Evolutionary conservation across 2,888 invertebrate species (phyloP).

Genomic region (Orchesella flavescens): DNA sequence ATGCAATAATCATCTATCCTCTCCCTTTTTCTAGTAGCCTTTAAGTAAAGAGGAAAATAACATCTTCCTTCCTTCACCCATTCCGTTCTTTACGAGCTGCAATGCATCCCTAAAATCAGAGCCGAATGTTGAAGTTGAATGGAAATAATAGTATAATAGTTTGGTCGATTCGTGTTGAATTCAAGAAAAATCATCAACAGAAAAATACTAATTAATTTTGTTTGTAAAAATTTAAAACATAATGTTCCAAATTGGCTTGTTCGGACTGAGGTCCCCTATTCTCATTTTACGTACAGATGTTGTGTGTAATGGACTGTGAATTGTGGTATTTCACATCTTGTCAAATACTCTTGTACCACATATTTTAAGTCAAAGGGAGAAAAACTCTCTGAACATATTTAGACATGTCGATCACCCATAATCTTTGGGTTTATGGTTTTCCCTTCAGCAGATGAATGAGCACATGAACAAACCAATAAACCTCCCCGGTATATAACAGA

Average conservation of each 20-base stretch:
- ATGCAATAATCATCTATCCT: slow-evolving; percentile 60
- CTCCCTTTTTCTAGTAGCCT: not conserved
- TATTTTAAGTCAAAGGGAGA: slow-evolving; percentile 11
- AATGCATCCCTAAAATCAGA: not conserved
- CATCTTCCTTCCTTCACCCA: slow-evolving; percentile 21
- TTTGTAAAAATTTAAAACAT: no score
- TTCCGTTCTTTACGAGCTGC: slow-evolving; percentile 25
- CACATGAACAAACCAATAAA: slow-evolving; percentile 53
- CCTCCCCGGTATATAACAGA: not conserved
- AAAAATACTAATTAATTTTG: no score
- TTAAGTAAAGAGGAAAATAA: slow-evolving; percentile 35
- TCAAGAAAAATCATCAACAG: no score
- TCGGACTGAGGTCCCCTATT: no score
- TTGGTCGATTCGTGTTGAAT: no score
- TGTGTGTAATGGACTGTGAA: no score
- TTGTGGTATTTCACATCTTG: no score
- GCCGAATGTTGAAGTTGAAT: no score
- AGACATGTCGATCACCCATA: slow-evolving; percentile 52
- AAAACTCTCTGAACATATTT: slow-evolving; percentile 46
- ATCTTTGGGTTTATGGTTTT: slow-evolving; percentile 43
- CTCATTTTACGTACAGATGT: no score
- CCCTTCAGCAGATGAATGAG: slow-evolving; percentile 35
- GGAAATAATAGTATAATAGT: no score
- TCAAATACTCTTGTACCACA: no score
- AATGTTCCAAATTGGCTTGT: no score